Evolutionary conservation across 2,797 vertebrate species (phyloP).

Genomic region (Falco berigora): DNA sequence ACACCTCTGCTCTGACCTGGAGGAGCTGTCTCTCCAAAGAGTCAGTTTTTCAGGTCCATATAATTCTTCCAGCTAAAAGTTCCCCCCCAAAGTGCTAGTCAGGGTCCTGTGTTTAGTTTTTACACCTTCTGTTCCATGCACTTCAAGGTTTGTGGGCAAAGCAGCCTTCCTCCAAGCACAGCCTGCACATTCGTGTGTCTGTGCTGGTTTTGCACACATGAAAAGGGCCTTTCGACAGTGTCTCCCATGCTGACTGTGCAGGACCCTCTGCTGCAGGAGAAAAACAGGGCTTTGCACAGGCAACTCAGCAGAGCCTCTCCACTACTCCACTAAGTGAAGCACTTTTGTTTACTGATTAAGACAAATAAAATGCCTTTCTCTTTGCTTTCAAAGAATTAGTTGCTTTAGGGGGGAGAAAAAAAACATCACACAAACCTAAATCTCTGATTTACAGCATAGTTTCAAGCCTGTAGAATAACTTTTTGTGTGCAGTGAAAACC

Average conservation of each 20-base stretch:
- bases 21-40: background rate
- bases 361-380: background rate
- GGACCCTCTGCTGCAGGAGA: background rate
- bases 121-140: background rate
- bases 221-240: accelerated
- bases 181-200: accelerated
- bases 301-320: background rate
- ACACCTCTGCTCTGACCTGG: background rate
- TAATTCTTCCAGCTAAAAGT: background rate
- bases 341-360: background rate
- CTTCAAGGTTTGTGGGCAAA: background rate
- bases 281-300: accelerated
- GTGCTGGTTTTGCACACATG: background rate
- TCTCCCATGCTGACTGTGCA: background rate
- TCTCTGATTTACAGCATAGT: background rate
- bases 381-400: background rate
- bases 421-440: background rate
- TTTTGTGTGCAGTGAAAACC: background rate
- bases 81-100: background rate
- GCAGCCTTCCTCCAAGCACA: background rate
- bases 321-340: background rate
- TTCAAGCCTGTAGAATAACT: background rate
- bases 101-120: background rate
- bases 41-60: accelerated
- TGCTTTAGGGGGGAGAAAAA: background rate